Base-by-base conservation (phyloP, 1,140 invertebrate species). In the Magallana gigas region DNA sequence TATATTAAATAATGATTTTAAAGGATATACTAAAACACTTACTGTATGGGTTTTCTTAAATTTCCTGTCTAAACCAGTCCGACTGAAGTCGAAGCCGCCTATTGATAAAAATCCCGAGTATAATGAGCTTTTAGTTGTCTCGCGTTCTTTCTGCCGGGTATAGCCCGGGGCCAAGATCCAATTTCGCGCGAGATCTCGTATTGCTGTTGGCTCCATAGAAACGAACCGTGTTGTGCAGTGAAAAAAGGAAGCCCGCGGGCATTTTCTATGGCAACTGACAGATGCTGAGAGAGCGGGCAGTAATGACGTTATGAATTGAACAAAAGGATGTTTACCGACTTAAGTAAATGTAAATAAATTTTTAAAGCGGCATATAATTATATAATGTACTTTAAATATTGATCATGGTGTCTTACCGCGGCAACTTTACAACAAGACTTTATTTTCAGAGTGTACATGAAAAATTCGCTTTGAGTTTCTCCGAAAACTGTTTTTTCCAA, bases 111-210 rank as follows among this genome's bases (percentile, higher is more conserved):
- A 83, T 57, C 48, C 81, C 57, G 12, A n/a, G 14, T 57, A 83
- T 58, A 83, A 83, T 83, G 81, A 83, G 81, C 81, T 83, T 83
- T 83, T 83, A 83, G 48, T 83, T 83, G 81, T 83, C 81, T 83
- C 57, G 83, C 83, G 76, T 60, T 90, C 88, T 81, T 86, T 88
- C 89, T 90, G 60, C 80, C 89, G 89, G 89, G 89, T 88, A 90
- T 87, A 64, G 68, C 87, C 89, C 57, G 16, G 14, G 85, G 89
- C 82, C 85, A 88, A 83, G 80, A 76, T 86, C 76, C 81, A 87
- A 87, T 90, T 88, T 86, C 85, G 87, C 89, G 87, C 88, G 83
- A 87, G 84, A 80, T 88, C 85, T 85, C 58, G 57, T 60, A 60
- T 87, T 76, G 84, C 86, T 90, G 23, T 84, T 64, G 85, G 84